phyloP scores from a whole-genome alignment of 2,797 vertebrate species.

The Alcedo atthis region DNA sequence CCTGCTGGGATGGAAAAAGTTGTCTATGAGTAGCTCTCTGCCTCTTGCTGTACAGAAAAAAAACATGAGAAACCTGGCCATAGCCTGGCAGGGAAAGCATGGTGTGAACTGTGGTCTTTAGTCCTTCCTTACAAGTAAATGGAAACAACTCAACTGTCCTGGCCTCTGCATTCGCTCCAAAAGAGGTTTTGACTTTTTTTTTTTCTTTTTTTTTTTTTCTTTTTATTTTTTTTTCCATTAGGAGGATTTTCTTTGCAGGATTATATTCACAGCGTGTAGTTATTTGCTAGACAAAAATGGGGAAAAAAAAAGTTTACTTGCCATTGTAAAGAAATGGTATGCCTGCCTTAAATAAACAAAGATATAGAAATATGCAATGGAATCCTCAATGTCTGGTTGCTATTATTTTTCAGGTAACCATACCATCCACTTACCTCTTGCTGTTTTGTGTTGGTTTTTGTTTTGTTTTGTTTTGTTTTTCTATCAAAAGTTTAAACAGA shows the following conservation, averaged over 20 bases:
- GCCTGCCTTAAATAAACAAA: neutral
- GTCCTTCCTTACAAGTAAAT: neutral
- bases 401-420: neutral
- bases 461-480: neutral
- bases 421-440: neutral
- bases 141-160: neutral
- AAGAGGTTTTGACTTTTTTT: neutral
- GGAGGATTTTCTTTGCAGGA: neutral
- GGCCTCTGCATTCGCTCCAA: neutral
- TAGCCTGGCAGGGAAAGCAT: neutral
- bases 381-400: neutral
- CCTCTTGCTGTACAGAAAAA: neutral
- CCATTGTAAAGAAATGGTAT: neutral
- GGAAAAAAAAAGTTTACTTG: neutral
- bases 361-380: neutral
- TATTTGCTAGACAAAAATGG: neutral
- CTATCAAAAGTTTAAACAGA: neutral
- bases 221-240: neutral
- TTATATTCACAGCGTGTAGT: neutral
- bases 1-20: neutral
- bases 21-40: neutral
- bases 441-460: neutral
- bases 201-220: neutral
- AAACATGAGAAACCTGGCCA: neutral
- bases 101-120: neutral